Evolutionary conservation across 2,113 vertebrate species (phyloP).

Genomic region (Laterallus jamaicensis): DNA sequence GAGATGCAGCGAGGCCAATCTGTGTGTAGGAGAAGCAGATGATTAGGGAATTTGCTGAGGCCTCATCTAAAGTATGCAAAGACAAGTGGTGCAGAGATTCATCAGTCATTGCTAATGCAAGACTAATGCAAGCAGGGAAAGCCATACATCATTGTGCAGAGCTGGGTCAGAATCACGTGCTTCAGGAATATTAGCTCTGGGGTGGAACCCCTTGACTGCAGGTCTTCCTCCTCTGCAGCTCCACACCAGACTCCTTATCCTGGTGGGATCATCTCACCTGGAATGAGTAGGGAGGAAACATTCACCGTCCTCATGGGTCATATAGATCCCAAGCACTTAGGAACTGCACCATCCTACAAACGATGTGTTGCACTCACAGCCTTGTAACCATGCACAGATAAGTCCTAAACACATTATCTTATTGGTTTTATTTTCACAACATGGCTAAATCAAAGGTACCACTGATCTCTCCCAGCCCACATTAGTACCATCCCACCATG

Average conservation of each 20-base stretch:
- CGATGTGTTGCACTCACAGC: neutral
- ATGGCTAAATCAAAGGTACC: neutral
- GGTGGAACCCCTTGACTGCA: neutral
- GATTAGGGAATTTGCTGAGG: neutral
- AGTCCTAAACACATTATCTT: neutral
- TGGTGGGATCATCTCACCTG: neutral
- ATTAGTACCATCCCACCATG: neutral
- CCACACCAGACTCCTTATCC: neutral
- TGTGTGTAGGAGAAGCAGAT: neutral
- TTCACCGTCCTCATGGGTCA: accelerated
- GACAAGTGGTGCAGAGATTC: neutral
- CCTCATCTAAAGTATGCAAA: neutral
- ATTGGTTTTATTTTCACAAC: neutral
- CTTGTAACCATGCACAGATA: neutral
- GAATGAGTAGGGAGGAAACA: neutral
- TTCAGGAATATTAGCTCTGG: neutral
- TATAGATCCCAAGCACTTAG: neutral
- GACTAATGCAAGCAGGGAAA: neutral
- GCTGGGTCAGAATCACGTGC: neutral
- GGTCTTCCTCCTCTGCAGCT: neutral
- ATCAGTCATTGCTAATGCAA: neutral
- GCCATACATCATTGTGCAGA: neutral
- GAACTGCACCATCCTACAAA: neutral
- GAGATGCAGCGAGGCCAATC: neutral
- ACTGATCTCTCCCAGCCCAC: neutral